phyloP scores from a whole-genome alignment of 92 coral and sea anemone genomes.

The Palythoa caribaeorum region DNA sequence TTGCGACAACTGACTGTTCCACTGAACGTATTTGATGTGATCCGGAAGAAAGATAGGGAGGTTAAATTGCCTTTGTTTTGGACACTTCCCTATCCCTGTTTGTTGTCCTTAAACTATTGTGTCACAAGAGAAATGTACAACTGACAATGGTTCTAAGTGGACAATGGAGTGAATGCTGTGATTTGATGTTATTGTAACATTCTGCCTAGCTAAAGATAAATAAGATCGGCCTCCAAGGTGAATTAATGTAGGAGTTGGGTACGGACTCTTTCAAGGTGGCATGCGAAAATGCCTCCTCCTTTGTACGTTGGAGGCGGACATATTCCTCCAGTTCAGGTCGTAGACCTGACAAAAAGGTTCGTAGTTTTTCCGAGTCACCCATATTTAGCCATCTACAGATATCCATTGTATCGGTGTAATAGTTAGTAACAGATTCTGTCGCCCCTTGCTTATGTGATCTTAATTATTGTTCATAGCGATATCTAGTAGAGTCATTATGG shows the following conservation, averaged over 20 bases:
- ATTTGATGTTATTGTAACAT: too few species aligned
- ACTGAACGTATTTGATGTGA: neutral
- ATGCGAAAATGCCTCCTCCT: neutral
- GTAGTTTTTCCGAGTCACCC: neutral
- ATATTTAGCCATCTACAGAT: neutral
- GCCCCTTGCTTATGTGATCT: neutral
- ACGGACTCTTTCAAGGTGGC: neutral
- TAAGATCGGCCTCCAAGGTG: too few species aligned
- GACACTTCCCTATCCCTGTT: conserved; percentile 4
- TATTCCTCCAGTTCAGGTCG: neutral
- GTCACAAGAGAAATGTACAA: neutral
- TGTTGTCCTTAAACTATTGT: neutral
- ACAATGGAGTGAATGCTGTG: too few species aligned
- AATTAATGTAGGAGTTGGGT: neutral
- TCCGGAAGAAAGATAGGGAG: neutral
- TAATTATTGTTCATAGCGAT: neutral
- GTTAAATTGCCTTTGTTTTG: neutral
- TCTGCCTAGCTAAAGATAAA: too few species aligned
- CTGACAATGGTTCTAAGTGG: neutral
- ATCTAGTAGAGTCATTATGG: neutral
- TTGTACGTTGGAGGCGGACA: conserved; percentile 8
- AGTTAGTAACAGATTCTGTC: neutral
- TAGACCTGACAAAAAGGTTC: neutral
- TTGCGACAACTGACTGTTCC: too few species aligned
- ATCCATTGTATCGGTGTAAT: neutral